Percentiles rank a stretch among this genome's conserved stretches.
Evolutionary conservation across 2,888 invertebrate genomes (phyloP).

Genomic region (Fragum fragum): DNA sequence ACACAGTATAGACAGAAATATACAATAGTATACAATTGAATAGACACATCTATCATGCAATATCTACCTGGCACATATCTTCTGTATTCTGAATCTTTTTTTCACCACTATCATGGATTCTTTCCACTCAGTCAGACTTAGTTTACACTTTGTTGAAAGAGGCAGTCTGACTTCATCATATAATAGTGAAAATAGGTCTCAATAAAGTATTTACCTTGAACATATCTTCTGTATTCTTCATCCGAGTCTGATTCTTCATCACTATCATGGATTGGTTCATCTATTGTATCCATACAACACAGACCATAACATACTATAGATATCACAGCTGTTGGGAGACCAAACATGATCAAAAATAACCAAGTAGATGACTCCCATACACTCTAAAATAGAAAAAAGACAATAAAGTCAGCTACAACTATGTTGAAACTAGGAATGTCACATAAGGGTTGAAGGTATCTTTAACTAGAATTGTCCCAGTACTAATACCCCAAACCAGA

Average conservation of each 20-base stretch:
- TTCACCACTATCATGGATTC: no score
- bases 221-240: constrained; percentile 56
- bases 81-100: constrained; percentile 2
- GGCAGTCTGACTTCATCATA: no score
- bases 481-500: no score
- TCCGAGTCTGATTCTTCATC: constrained; percentile 51
- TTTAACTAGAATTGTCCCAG: no score
- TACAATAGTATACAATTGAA: no score
- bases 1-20: constrained; percentile 93
- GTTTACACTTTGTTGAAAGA: no score
- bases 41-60: no score
- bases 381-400: constrained; percentile 71
- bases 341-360: constrained; percentile 96
- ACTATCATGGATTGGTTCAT: constrained; percentile 89
- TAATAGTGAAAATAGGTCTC: no score
- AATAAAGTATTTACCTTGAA: constrained; percentile 34
- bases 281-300: constrained; percentile 98
- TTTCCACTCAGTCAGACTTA: no score
- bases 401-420: no score
- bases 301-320: constrained; percentile 98
- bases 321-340: constrained; percentile 96
- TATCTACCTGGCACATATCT: constrained; percentile 28
- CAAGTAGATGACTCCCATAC: constrained; percentile 90
- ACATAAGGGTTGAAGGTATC: no score
- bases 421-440: no score